Evolutionary conservation across 2,113 vertebrate species (phyloP), one percentile per base, ranked within the genome.

Genomic region (Cyanoderma ruficeps): DNA sequence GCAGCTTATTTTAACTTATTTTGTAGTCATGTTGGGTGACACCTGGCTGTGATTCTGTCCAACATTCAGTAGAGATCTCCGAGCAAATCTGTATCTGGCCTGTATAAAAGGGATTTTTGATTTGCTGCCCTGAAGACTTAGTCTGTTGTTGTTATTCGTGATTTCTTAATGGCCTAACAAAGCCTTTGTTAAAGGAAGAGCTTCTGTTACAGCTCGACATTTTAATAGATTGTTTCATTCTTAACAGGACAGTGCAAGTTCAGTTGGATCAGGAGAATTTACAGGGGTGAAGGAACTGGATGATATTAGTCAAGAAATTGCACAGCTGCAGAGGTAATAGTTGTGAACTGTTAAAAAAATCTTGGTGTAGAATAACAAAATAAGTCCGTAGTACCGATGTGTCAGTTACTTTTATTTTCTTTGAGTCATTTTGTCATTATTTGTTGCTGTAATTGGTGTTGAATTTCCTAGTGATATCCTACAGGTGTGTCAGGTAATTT

Each of bases 211-310:
- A 3, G 46, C 22, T 22, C 70, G 35, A 15, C 6, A 1, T 94
- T 76, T 82, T 86, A 89, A 86, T 8, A 4, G 50, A 15, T 7
- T 31, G 1, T 78, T 91, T 94, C 6, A 11, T 50, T 97, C 94
- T 69, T 95, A 96, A 96, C 97, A 99, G 99, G 99, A 99, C 53
- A 98, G 99, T 80, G 98, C 98, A 18, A 98, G 99, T 90, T 98
- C 99, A 4, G 98, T 99, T 46, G 99, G 98, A 39, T 99, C 99
- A 1, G 99, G 99, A 37, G 99, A 99, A 83, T 99, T 99, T 85
- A 99, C 98, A 11, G 99, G 99, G 6, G 98, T 99, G 94, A 99
- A 99, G 90, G 99, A 99, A 78, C 98, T 99, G 64, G 99, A 99
- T 63, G 99, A 99, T 82, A 99, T 99, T 72, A 99, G 99, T 89